phyloP scores from a whole-genome alignment of 2,797 vertebrate species.

The Aldrovandia affinis region DNA sequence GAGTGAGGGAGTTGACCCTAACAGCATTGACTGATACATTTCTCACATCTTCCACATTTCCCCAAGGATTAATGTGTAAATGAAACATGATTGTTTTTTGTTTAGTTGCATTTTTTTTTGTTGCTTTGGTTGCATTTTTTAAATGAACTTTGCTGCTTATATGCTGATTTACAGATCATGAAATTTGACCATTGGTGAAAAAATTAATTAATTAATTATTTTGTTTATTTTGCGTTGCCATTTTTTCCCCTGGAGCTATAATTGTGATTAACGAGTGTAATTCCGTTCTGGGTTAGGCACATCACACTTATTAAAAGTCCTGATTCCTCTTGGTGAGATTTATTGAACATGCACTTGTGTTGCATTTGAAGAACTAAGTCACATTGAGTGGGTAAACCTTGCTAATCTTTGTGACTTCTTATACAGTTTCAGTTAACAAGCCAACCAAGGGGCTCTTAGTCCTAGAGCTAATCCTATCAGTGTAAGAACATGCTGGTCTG shows the following conservation, averaged over 20 bases:
- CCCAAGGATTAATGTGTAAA: no score
- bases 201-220: no score
- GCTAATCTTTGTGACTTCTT: slow-evolving; percentile 39
- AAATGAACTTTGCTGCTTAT: no score
- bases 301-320: neutral
- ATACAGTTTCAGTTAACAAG: slow-evolving; percentile 33
- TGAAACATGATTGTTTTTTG: no score
- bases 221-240: neutral
- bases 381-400: slow-evolving; percentile 24
- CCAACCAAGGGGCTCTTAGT: neutral
- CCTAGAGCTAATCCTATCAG: slow-evolving; percentile 23
- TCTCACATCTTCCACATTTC: no score
- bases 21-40: no score
- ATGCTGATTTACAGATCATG: no score
- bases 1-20: neutral
- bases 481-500: neutral
- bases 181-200: no score
- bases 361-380: slow-evolving; percentile 26
- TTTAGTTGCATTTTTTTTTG: no score
- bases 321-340: neutral
- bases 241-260: neutral
- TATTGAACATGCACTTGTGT: neutral
- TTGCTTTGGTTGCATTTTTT: no score
- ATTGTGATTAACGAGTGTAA: neutral
- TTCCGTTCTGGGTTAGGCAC: neutral